Evolutionary conservation across 1,140 invertebrate genomes (phyloP).

Genomic region (Pachypeltis micranthus): DNA sequence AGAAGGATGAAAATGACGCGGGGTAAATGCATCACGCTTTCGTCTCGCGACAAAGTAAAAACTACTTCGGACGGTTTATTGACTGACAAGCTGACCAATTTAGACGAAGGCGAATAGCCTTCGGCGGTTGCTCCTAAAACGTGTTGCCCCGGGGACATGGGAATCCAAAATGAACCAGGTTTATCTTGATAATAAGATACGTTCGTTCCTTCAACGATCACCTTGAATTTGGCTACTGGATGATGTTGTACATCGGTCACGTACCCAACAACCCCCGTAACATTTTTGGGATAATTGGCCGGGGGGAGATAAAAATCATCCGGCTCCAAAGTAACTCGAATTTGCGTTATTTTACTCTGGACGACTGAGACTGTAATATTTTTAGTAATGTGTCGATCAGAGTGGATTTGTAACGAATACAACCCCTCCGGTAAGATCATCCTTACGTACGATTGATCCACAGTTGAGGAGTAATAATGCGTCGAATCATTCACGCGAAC

Average conservation of each 20-base stretch:
- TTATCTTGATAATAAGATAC: constrained; percentile 36
- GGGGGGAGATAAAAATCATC: constrained; percentile 12
- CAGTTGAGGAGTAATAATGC: constrained; percentile 46
- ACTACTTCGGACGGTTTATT: constrained; percentile 41
- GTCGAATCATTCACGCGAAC: constrained; percentile 47
- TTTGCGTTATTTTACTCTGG: constrained; percentile 31
- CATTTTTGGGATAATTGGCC: neutral
- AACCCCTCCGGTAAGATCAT: constrained; percentile 50
- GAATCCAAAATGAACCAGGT: constrained; percentile 46
- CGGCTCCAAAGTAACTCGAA: constrained; percentile 30
- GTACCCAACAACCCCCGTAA: constrained; percentile 35
- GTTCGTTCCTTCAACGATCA: constrained; percentile 39
- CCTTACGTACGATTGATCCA: constrained; percentile 55
- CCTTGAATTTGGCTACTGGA: constrained; percentile 43
- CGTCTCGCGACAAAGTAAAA: constrained; percentile 51
- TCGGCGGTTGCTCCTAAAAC: constrained; percentile 41
- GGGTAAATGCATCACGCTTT: constrained; percentile 56
- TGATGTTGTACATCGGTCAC: constrained; percentile 43
- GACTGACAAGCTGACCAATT: constrained; percentile 39
- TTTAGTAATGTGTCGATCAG: constrained; percentile 7
- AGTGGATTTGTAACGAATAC: constrained; percentile 41
- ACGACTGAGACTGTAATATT: constrained; percentile 16
- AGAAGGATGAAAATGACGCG: constrained; percentile 58
- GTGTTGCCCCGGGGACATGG: constrained; percentile 38
- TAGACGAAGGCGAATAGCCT: constrained; percentile 42